Evolutionary conservation across 2,113 vertebrate genomes (phyloP), one percentile per base, ranked within the genome.

Genomic region (Ophthalmolycus amberensis): DNA sequence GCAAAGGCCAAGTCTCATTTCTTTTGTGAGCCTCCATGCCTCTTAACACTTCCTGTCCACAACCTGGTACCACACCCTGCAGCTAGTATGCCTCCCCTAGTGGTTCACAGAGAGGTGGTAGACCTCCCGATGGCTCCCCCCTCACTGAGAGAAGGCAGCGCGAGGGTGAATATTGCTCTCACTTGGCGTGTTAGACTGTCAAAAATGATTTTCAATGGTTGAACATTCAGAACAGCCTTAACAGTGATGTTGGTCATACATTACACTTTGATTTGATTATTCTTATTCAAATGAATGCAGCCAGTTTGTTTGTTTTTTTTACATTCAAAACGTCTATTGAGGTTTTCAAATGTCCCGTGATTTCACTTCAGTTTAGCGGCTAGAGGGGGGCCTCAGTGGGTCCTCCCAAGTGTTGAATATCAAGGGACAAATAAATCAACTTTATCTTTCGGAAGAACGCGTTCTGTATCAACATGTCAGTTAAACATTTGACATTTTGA

Each of bases 1-100:
- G 70, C 48, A 52, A 58, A 81, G 81, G 58, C 72, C 71, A 73
- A 34, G 79, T 70, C 68, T 54, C 9, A 5, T 78, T 84, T 74
- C 64, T n/a, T 59, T 62, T 75, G 32, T 59, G 48, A 67, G 22
- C 46, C 29, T 59, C 27, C 12, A 37, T 29, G 72, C 25, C 46
- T 25, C 34, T 40, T n/a, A 64, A 70, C 46, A 56, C 54, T 48
- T 69, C 37, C 69, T 79, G 50, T 7, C 32, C 42, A 50, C 34
- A 58, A 37, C 38, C 66, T 52, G 59, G 71, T 46, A 40, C 32
- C 58, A 46, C 60, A 77, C 14, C 38, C 9, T 0, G 32, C 22
- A 27, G 12, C 8, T 10, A 29, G 34, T 27, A 7, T 38, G 38
- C 38, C 58, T 37, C 63, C 48, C 9, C 3, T 48, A 62, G 20